These are phyloP conservation scores for Muricea muricata DNA, from an alignment of 92 coral and sea anemone species.

Conservation along the genomic window DNA sequence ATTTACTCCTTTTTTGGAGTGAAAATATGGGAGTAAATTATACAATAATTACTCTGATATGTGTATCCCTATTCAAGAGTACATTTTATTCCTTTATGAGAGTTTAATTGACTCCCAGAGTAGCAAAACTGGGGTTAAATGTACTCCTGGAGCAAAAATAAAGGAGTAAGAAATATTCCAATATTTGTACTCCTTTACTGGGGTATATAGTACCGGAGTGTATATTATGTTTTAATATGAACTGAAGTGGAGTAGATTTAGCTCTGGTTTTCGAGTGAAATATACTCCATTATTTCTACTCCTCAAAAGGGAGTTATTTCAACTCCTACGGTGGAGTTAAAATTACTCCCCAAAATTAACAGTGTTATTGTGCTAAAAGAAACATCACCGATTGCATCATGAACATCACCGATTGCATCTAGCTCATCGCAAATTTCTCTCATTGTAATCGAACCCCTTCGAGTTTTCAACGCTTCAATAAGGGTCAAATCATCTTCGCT, in stretches of 20 bases:
- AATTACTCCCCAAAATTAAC: too few species aligned
- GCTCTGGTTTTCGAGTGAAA: too few species aligned
- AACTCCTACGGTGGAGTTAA: too few species aligned
- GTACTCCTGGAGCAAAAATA: background rate
- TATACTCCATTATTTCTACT: too few species aligned
- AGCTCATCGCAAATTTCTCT: constrained; percentile 45
- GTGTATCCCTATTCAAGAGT: too few species aligned
- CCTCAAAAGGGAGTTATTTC: too few species aligned
- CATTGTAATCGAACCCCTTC: constrained; percentile 36
- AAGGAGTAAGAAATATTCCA: too few species aligned
- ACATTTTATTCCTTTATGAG: too few species aligned
- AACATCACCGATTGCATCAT: constrained; percentile 1
- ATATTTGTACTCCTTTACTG: background rate
- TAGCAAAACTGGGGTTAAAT: background rate
- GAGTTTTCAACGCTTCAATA: constrained; percentile 29
- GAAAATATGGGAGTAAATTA: too few species aligned
- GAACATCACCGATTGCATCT: constrained; percentile 24
- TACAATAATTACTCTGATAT: too few species aligned
- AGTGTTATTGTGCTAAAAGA: background rate
- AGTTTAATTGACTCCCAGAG: background rate
- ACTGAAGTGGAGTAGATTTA: background rate
- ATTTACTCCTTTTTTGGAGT: too few species aligned
- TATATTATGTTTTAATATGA: background rate
- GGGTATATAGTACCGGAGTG: background rate
- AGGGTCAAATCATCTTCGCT: constrained; percentile 33